These are phyloP conservation scores for Pogonognathellus flavescens DNA, from an alignment of 1,140 invertebrate species.

Conservation along the genomic window DNA sequence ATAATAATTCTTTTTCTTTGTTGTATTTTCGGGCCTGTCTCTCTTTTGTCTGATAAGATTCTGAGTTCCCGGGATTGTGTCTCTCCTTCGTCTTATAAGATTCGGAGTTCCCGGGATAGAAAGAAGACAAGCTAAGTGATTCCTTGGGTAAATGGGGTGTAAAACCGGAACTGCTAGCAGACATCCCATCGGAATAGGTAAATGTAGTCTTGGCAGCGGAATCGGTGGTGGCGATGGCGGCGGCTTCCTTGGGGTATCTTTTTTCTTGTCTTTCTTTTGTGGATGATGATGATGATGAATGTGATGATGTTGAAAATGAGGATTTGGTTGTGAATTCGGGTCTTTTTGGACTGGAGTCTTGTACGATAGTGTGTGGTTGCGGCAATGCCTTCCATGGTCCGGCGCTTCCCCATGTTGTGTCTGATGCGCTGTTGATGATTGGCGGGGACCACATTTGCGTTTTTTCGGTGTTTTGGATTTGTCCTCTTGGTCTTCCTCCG, in stretches of 20 bases:
- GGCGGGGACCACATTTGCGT: neutral
- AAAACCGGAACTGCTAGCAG: constrained; percentile 56
- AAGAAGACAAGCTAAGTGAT: constrained; percentile 59
- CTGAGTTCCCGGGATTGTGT: constrained; percentile 57
- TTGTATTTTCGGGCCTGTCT: neutral
- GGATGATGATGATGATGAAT: constrained; percentile 53
- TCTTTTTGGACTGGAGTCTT: neutral
- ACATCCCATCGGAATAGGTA: constrained; percentile 60
- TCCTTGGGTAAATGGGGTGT: constrained; percentile 56
- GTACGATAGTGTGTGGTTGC: neutral
- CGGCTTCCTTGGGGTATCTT: neutral
- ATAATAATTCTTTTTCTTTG: neutral
- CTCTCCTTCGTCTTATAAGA: constrained; percentile 23
- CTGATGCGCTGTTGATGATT: neutral
- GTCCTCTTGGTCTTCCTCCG: neutral
- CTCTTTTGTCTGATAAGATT: constrained; percentile 43
- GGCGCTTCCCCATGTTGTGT: neutral
- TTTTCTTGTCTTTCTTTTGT: neutral
- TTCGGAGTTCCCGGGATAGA: constrained; percentile 60
- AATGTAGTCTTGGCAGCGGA: constrained; percentile 45
- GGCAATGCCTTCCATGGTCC: neutral
- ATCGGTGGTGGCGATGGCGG: neutral
- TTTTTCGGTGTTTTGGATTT: no score
- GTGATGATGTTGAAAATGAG: constrained; percentile 27
- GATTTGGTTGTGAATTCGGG: neutral